Evolutionary conservation across 2,797 vertebrate species (phyloP).

Genomic region (Paguma larvata): DNA sequence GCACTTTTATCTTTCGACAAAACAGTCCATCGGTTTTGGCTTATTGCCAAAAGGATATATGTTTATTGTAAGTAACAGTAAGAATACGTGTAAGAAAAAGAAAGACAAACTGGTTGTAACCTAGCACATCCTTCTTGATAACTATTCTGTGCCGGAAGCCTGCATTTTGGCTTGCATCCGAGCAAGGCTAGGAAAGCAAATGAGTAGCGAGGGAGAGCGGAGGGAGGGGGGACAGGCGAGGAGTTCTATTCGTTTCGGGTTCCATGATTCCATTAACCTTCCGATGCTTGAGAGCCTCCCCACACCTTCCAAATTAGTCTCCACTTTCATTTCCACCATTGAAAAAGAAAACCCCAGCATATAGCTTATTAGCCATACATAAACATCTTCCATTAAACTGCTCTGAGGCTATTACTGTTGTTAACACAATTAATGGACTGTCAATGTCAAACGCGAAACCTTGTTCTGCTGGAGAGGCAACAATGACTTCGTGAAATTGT

Average conservation of each 20-base stretch:
- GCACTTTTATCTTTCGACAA: not conserved
- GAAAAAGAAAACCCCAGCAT: not conserved
- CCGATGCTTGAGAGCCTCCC: not conserved
- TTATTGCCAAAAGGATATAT: not conserved
- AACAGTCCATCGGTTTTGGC: not conserved
- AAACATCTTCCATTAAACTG: not conserved
- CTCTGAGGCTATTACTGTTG: not conserved
- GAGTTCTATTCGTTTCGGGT: not conserved
- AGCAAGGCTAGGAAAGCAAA: not conserved
- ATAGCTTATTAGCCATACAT: not conserved
- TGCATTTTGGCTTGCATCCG: not conserved
- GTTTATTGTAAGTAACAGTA: not conserved
- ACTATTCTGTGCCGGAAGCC: not conserved
- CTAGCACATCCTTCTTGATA: not conserved
- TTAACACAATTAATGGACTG: constrained; percentile 24
- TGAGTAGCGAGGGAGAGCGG: not conserved
- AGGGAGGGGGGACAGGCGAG: not conserved
- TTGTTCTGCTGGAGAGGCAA: not conserved
- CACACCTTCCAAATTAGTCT: constrained; percentile 33
- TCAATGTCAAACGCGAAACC: constrained; percentile 51
- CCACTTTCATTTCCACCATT: not conserved
- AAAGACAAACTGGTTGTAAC: not conserved
- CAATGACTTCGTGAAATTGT: not conserved
- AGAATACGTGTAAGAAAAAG: not conserved
- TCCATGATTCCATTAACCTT: not conserved